Percentiles rank a stretch among this genome's conserved stretches.
These are phyloP conservation scores for Hippoglossus hippoglossus DNA, from an alignment of 2,797 vertebrate species.

Conservation along the genomic window DNA sequence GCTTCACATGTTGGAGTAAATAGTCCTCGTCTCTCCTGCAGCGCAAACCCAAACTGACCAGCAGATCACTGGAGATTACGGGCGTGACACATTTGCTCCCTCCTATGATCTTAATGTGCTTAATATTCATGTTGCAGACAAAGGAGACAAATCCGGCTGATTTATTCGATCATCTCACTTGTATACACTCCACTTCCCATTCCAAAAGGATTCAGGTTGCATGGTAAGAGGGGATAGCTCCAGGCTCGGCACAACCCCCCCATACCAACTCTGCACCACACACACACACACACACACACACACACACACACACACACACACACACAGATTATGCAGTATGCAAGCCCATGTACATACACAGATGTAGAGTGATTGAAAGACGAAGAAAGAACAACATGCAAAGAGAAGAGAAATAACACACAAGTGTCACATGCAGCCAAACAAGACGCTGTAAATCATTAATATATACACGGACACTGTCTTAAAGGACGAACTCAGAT, in stretches of 20 bases:
- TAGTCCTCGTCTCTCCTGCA: constrained; percentile 20
- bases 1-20: constrained; percentile 50
- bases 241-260: constrained; percentile 52
- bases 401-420: not conserved
- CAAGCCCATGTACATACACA: constrained; percentile 17
- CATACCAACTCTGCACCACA: constrained; percentile 13
- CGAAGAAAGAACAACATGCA: constrained; percentile 8
- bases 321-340: constrained; percentile 21
- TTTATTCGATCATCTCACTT: constrained; percentile 85
- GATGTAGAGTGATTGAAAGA: constrained; percentile 16
- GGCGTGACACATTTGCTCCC: constrained; percentile 49
- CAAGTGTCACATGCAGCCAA: not conserved
- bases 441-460: not conserved
- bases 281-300: constrained; percentile 38
- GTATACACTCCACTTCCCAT: constrained; percentile 78
- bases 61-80: constrained; percentile 65
- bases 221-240: constrained; percentile 67
- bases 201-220: constrained; percentile 82
- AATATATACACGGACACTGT: not conserved
- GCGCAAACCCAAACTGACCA: constrained; percentile 70
- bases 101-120: constrained; percentile 71
- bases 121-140: constrained; percentile 78
- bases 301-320: no score
- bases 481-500: not conserved
- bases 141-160: constrained; percentile 69